Evolutionary conservation across 2,113 vertebrate species (phyloP).

Genomic region (Hemichromis elongatus): DNA sequence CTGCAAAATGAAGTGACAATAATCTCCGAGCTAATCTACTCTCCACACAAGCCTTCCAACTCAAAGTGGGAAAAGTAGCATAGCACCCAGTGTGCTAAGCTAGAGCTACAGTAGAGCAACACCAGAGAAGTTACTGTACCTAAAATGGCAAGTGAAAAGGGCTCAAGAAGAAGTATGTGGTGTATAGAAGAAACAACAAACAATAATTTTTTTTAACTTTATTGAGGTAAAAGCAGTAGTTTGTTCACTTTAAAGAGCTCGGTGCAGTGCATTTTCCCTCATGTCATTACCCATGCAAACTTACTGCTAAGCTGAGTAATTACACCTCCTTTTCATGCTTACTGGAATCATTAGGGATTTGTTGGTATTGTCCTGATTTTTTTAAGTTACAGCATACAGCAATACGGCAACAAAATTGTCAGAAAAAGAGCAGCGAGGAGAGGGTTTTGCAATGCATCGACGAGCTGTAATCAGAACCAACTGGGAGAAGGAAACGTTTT

Average conservation of each 20-base stretch:
- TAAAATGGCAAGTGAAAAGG: background rate
- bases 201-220: background rate
- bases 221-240: background rate
- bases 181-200: background rate
- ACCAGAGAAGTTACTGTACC: background rate
- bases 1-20: slow-evolving; percentile 25
- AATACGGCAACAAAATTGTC: background rate
- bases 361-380: background rate
- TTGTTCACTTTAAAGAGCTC: background rate
- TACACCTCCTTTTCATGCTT: background rate
- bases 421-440: background rate
- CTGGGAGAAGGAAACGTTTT: background rate
- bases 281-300: background rate
- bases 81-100: background rate
- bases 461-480: background rate
- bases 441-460: background rate
- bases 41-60: background rate
- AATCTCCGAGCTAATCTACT: slow-evolving; percentile 1
- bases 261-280: background rate
- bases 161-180: background rate
- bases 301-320: background rate
- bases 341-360: background rate
- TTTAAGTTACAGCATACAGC: background rate
- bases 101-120: background rate
- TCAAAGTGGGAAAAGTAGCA: background rate